phyloP scores from a whole-genome alignment of 2,113 vertebrate genomes.

The Bubo blakistoni region DNA sequence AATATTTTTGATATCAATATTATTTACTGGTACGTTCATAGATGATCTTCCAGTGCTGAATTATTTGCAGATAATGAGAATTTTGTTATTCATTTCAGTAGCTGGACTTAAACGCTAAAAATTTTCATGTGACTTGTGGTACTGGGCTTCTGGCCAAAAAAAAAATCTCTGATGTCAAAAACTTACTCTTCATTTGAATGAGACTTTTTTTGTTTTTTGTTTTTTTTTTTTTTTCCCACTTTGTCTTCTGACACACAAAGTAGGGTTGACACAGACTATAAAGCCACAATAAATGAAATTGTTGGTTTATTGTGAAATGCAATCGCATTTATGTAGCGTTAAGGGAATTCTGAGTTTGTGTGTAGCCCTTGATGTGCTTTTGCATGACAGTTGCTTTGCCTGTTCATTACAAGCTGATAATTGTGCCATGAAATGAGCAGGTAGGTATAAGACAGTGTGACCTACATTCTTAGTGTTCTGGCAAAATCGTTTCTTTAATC shows the following conservation, averaged over 20 bases:
- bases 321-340: accelerated
- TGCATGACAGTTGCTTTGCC: not conserved
- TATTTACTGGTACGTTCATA: not conserved
- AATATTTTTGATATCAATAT: not conserved
- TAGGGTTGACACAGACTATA: accelerated
- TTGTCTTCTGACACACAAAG: not conserved
- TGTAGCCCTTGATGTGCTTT: not conserved
- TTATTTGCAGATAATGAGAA: not conserved
- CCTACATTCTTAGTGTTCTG: not conserved
- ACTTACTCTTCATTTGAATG: not conserved
- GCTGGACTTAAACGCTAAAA: not conserved
- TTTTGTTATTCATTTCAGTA: not conserved
- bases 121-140: not conserved
- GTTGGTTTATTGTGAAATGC: not conserved
- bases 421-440: not conserved
- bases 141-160: not conserved
- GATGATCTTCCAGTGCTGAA: not conserved
- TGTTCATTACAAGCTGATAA: not conserved
- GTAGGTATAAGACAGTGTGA: no score
- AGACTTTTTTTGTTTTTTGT: not conserved
- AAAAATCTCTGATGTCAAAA: not conserved
- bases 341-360: not conserved
- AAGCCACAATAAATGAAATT: accelerated
- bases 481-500: no score
- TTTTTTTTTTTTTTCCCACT: not conserved